These are phyloP conservation scores for Odontesthes bonariensis DNA, from an alignment of 2,113 vertebrate genomes.

Conservation along the genomic window DNA sequence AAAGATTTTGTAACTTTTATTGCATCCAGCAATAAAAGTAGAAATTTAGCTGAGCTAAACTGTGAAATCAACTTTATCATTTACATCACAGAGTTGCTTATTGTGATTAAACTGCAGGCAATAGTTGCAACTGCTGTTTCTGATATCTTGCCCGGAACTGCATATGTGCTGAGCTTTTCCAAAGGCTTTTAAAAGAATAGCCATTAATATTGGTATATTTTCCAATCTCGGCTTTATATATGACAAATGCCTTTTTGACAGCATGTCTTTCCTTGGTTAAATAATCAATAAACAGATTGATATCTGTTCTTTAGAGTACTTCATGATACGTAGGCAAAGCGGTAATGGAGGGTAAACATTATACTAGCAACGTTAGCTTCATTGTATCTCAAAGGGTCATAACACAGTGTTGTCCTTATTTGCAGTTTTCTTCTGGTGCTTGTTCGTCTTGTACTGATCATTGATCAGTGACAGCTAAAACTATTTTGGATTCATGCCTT, in stretches of 20 bases:
- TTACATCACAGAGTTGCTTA: background rate
- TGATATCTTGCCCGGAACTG: background rate
- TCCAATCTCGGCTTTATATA: constrained; percentile 52
- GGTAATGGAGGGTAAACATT: background rate
- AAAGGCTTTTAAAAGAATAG: constrained; percentile 60
- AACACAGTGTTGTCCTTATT: background rate
- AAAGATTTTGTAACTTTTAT: background rate
- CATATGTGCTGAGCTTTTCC: constrained; percentile 57
- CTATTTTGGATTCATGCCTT: background rate
- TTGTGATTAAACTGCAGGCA: background rate
- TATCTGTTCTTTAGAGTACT: constrained; percentile 14
- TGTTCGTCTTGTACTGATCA: background rate
- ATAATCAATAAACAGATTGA: constrained; percentile 58
- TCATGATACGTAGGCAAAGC: constrained; percentile 14
- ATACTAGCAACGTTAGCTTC: background rate
- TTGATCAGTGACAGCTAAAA: background rate
- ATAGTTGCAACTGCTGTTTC: background rate
- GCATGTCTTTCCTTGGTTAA: constrained; percentile 44
- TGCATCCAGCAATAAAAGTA: background rate
- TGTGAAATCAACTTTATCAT: background rate
- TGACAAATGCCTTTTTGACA: constrained; percentile 49
- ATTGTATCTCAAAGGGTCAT: background rate
- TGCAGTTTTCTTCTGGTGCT: background rate
- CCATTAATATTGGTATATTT: constrained; percentile 57
- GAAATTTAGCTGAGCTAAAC: background rate